Evolutionary conservation across 2,113 vertebrate species (phyloP).

Genomic region (Pteronura brasiliensis): DNA sequence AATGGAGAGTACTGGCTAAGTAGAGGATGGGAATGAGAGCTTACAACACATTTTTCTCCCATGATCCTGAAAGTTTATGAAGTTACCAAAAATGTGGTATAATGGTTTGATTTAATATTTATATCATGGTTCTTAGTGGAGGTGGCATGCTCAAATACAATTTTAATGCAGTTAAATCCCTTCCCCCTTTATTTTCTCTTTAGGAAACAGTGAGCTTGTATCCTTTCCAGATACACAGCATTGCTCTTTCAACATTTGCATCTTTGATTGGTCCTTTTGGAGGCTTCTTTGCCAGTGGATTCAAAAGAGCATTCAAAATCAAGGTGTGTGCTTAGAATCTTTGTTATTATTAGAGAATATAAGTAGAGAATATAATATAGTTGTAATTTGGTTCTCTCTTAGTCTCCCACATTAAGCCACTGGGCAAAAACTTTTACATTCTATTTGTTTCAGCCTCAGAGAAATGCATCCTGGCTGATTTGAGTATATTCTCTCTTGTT

Average conservation of each 20-base stretch:
- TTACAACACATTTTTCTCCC: background rate
- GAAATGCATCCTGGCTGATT: background rate
- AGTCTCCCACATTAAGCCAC: background rate
- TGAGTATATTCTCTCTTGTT: background rate
- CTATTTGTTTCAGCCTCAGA: background rate
- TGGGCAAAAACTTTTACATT: background rate
- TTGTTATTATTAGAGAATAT: background rate
- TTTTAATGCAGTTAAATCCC: background rate
- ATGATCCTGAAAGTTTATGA: background rate
- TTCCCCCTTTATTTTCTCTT: background rate
- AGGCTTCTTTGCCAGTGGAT: constrained; percentile 99
- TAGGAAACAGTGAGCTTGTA: constrained; percentile 94
- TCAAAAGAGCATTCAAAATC: constrained; percentile 99
- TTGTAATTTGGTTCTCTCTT: background rate
- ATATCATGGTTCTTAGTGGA: background rate
- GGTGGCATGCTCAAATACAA: background rate
- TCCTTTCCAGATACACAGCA: constrained; percentile 96
- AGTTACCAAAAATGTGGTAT: background rate
- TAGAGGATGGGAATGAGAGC: background rate
- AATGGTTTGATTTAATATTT: background rate
- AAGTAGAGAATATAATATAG: background rate
- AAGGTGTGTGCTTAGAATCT: constrained; percentile 85
- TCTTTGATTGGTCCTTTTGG: constrained; percentile 97
- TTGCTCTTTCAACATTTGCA: constrained; percentile 94
- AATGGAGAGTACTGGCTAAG: rapidly evolving